A percentile compares a stretch with the other conserved stretches of the same genome.
Evolutionary conservation across 2,888 invertebrate species (phyloP).

Genomic region (Zonitis immaculata): DNA sequence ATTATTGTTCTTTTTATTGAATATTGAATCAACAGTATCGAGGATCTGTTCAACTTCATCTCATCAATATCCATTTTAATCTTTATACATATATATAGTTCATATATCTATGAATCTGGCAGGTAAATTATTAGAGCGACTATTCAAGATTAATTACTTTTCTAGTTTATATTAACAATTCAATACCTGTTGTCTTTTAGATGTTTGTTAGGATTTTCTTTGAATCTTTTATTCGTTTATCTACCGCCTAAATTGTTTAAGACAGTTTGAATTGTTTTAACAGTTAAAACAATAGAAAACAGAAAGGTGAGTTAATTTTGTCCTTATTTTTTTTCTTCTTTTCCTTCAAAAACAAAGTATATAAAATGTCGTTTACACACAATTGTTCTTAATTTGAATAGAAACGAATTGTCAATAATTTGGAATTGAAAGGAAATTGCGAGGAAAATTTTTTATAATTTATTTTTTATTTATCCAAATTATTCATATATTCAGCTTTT

Average conservation of each 20-base stretch:
- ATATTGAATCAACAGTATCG: too few species aligned
- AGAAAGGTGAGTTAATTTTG: slow-evolving; percentile 8
- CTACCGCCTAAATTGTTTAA: background rate
- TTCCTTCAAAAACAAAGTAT: too few species aligned
- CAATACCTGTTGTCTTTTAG: slow-evolving; percentile 1
- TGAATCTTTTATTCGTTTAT: background rate
- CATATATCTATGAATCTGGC: too few species aligned
- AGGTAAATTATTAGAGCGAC: too few species aligned
- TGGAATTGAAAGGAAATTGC: background rate
- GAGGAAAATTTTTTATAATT: too few species aligned
- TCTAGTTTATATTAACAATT: too few species aligned
- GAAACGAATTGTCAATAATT: background rate
- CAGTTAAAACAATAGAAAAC: background rate
- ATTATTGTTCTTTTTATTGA: too few species aligned
- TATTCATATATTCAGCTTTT: background rate
- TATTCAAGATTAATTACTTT: slow-evolving; percentile 3
- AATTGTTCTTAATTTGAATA: background rate
- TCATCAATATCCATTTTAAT: too few species aligned
- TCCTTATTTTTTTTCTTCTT: background rate
- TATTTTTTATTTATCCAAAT: too few species aligned
- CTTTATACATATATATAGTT: too few species aligned
- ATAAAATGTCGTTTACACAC: too few species aligned
- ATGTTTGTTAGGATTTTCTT: background rate
- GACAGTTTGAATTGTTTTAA: slow-evolving; percentile 4
- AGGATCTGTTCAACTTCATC: too few species aligned